Conservation (phyloP, 2,797 vertebrate genomes). For the Cynopterus sphinx region DNA sequence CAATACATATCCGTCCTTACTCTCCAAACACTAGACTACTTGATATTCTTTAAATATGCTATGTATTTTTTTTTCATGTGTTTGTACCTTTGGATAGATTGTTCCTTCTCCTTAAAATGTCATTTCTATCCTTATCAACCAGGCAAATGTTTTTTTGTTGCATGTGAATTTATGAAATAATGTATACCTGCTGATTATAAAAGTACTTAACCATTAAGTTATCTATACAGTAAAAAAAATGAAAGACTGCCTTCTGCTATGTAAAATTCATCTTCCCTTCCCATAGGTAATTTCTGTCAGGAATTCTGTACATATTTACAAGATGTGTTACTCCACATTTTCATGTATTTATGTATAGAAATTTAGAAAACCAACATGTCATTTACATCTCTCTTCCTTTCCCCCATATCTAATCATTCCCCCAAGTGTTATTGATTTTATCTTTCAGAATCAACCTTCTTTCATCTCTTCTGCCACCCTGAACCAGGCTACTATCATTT, state of each 20-base stretch:
- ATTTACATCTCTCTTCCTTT: constrained; percentile 8
- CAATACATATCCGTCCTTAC: not conserved
- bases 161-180: constrained; percentile 24
- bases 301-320: not conserved
- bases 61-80: not conserved
- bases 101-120: constrained; percentile 23
- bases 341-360: constrained; percentile 25
- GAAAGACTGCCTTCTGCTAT: constrained; percentile 31
- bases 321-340: constrained; percentile 1
- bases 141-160: constrained; percentile 51
- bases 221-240: not conserved
- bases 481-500: not conserved
- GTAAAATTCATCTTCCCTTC: constrained; percentile 30
- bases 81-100: not conserved
- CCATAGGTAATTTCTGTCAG: constrained; percentile 15
- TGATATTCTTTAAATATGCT: not conserved
- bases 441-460: not conserved
- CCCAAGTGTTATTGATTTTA: constrained; percentile 9
- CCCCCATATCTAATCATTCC: not conserved
- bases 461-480: not conserved
- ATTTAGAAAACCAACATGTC: constrained; percentile 6
- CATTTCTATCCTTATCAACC: not conserved
- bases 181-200: constrained; percentile 36
- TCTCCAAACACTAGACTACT: not conserved
- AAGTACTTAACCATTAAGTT: constrained; percentile 58